phyloP scores from a whole-genome alignment of 2,888 invertebrate genomes.

The Eupithecia abbreviata region DNA sequence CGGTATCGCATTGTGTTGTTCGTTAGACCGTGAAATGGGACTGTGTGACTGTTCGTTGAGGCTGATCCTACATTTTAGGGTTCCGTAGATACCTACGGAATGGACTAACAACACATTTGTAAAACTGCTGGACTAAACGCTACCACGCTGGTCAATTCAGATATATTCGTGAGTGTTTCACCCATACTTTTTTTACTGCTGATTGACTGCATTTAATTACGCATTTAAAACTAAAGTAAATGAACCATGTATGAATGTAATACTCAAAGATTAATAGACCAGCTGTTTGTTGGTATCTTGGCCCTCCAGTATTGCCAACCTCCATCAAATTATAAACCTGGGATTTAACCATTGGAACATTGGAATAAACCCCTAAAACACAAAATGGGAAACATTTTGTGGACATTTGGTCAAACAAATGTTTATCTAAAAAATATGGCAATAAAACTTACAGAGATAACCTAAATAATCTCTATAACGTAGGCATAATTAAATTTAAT shows the following conservation, averaged over 20 bases:
- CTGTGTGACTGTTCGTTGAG: conserved; percentile 8
- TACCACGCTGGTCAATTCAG: background rate
- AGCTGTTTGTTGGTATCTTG: too few species aligned
- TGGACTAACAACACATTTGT: background rate
- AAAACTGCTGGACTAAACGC: too few species aligned
- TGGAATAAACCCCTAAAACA: background rate
- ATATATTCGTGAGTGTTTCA: background rate
- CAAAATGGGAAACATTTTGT: background rate
- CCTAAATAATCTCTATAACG: background rate
- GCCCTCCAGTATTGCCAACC: background rate
- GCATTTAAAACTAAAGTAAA: background rate
- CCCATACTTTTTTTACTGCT: background rate
- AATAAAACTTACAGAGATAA: conserved; percentile 3
- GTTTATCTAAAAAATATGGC: background rate
- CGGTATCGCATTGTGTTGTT: conserved; percentile 1
- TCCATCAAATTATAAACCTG: background rate
- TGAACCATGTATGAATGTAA: too few species aligned
- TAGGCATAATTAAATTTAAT: background rate
- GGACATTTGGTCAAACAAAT: background rate
- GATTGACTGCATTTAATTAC: background rate
- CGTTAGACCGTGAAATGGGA: conserved; percentile 13
- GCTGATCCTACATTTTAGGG: background rate
- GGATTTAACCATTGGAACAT: background rate
- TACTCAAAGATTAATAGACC: too few species aligned
- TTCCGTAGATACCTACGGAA: background rate